Percentiles rank a stretch among this genome's conserved stretches.
These are phyloP conservation scores for Patella depressa DNA, from an alignment of 2,888 invertebrate genomes.

Conservation along the genomic window DNA sequence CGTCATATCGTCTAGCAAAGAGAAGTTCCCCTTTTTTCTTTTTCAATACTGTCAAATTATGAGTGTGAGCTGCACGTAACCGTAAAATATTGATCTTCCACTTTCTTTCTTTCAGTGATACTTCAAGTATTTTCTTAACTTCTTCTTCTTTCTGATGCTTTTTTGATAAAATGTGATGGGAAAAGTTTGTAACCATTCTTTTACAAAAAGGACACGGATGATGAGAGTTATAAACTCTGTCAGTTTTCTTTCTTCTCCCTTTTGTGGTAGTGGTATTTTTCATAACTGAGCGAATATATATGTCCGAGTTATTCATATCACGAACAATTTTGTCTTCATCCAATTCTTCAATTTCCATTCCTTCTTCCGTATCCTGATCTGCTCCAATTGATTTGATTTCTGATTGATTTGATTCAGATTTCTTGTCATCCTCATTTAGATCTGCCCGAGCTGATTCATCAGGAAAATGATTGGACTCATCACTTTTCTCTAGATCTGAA, in stretches of 20 bases:
- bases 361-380: not conserved
- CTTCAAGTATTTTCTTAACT: not conserved
- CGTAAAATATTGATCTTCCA: not conserved
- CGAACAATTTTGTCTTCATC: not conserved
- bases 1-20: not conserved
- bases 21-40: constrained; percentile 13
- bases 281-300: not conserved
- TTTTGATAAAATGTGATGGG: not conserved
- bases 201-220: not conserved
- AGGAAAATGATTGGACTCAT: no score
- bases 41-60: constrained; percentile 13
- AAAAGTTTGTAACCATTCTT: not conserved
- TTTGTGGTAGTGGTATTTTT: not conserved
- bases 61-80: not conserved
- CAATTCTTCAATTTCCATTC: not conserved
- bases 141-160: not conserved
- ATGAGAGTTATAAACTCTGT: not conserved
- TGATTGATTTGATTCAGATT: no score
- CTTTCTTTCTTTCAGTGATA: not conserved
- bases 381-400: no score
- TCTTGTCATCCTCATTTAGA: no score
- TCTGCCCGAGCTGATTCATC: no score
- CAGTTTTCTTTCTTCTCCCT: not conserved
- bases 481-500: no score
- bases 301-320: not conserved